phyloP scores from a whole-genome alignment of 2,888 invertebrate genomes.

The Dorcus parallelipipedus region DNA sequence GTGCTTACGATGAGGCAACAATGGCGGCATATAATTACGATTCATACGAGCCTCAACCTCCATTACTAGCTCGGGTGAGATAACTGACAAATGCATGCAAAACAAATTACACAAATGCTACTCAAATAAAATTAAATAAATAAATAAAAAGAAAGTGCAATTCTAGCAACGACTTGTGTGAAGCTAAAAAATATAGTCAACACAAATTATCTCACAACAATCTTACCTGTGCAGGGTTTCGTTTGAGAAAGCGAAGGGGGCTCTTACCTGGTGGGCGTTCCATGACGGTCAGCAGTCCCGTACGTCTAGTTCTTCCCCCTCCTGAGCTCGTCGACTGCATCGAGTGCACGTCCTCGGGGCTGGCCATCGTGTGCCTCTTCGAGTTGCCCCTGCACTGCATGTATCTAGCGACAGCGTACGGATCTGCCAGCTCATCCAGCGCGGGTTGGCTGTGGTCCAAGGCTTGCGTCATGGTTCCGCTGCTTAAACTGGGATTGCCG shows the following conservation, averaged over 20 bases:
- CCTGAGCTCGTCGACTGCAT: constrained; percentile 38
- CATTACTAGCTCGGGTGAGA: constrained; percentile 84
- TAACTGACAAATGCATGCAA: constrained; percentile 59
- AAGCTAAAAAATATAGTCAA: not conserved
- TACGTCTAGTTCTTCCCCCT: constrained; percentile 56
- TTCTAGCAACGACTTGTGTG: constrained; percentile 2
- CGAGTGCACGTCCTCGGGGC: constrained; percentile 64
- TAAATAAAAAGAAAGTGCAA: constrained; percentile 23
- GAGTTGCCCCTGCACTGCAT: constrained; percentile 72
- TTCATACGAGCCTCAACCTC: constrained; percentile 86
- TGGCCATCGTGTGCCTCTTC: constrained; percentile 77
- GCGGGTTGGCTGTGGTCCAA: constrained; percentile 43
- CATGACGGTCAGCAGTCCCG: constrained; percentile 81
- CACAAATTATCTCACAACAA: constrained; percentile 8
- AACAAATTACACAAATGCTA: constrained; percentile 16
- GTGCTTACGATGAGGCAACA: constrained; percentile 54
- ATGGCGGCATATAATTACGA: constrained; percentile 71
- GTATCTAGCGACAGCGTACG: constrained; percentile 59
- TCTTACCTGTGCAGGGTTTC: constrained; percentile 3
- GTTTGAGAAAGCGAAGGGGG: constrained; percentile 24
- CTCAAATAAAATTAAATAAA: constrained; percentile 34
- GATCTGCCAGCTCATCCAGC: constrained; percentile 53
- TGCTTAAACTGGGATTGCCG: constrained; percentile 52
- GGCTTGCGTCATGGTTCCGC: constrained; percentile 50
- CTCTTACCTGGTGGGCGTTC: constrained; percentile 79